Evolutionary conservation across 2,888 invertebrate species (phyloP).

Genomic region (Philereme vetulata): DNA sequence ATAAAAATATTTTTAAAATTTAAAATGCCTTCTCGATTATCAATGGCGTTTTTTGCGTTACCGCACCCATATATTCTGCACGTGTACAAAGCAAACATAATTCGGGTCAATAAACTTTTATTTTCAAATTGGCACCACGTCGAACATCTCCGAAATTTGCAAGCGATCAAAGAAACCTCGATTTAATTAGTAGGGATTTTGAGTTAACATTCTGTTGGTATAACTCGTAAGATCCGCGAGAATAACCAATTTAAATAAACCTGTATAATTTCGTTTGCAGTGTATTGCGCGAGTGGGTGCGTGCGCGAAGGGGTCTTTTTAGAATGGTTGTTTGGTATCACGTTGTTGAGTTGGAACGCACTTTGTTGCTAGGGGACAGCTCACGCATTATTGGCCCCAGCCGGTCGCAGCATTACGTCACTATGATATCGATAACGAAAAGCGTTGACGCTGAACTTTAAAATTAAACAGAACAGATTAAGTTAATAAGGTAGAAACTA

Average conservation of each 20-base stretch:
- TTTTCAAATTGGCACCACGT: constrained; percentile 32
- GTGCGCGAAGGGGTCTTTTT: constrained; percentile 20
- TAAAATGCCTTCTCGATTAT: constrained; percentile 25
- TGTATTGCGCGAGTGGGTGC: constrained; percentile 16
- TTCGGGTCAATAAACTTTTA: constrained; percentile 37
- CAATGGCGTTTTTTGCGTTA: constrained; percentile 32
- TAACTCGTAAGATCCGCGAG: constrained; percentile 10
- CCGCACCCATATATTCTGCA: constrained; percentile 31
- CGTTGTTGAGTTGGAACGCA: constrained; percentile 51
- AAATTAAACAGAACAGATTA: constrained; percentile 5
- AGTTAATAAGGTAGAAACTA: background rate
- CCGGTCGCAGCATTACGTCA: constrained; percentile 69
- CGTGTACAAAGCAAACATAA: constrained; percentile 35
- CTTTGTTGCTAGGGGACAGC: constrained; percentile 65
- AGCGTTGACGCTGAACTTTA: constrained; percentile 27
- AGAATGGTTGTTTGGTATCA: constrained; percentile 28
- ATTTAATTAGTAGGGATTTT: constrained; percentile 29
- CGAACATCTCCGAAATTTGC: constrained; percentile 33
- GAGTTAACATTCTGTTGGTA: constrained; percentile 24
- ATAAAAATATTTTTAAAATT: constrained; percentile 28
- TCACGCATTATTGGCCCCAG: constrained; percentile 59
- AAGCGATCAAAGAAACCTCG: constrained; percentile 34
- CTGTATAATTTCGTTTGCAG: constrained; percentile 19
- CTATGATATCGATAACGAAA: constrained; percentile 57
- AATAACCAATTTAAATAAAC: constrained; percentile 21